These are phyloP conservation scores for Sylvietta virens DNA, from an alignment of 2,113 vertebrate species.

Conservation along the genomic window DNA sequence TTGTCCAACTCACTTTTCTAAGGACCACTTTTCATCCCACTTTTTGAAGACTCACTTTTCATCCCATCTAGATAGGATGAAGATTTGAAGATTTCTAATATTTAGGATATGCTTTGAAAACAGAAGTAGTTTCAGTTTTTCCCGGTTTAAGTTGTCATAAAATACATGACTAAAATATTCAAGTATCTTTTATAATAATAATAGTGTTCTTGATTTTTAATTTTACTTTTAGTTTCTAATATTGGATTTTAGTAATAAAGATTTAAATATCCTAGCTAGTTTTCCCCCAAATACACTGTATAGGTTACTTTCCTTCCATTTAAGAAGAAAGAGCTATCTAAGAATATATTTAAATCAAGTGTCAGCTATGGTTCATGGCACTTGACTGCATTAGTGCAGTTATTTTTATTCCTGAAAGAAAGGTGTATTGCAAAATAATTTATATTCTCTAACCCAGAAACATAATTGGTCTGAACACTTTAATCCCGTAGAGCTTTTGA, in stretches of 20 bases:
- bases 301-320: background rate
- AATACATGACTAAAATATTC: background rate
- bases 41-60: background rate
- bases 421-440: conserved; percentile 13
- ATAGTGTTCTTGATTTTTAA: background rate
- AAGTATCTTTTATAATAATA: background rate
- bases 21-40: background rate
- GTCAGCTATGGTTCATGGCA: background rate
- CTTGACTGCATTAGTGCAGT: background rate
- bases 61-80: background rate
- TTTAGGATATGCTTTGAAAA: background rate
- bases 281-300: background rate
- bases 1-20: background rate
- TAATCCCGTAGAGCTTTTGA: conserved; percentile 34
- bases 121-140: background rate
- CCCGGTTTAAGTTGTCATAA: background rate
- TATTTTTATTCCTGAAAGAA: conserved; percentile 36
- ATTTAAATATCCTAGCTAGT: background rate
- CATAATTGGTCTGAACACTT: conserved; percentile 11
- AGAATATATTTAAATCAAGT: background rate
- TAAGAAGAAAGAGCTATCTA: background rate
- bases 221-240: background rate
- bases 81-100: background rate
- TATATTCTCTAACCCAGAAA: background rate
- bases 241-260: background rate